Evolutionary conservation across 23 tunicate species (phyloP).

Genomic region (Corella eumyota): DNA sequence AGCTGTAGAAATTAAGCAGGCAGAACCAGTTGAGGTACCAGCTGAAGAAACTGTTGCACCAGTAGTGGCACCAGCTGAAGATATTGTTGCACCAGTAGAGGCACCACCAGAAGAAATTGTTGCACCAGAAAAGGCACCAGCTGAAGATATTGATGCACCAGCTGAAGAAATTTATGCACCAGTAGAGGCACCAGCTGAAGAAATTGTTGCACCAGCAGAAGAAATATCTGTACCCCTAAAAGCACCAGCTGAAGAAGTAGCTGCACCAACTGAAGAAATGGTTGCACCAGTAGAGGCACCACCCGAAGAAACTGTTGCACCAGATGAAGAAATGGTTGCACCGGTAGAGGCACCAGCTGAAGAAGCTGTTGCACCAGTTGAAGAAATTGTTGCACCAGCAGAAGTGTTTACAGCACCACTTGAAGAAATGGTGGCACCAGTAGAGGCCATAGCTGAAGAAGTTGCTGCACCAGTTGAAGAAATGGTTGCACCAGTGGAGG

Average conservation of each 20-base stretch:
- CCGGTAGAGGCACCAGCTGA: background rate
- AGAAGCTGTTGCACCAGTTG: constrained; percentile 1
- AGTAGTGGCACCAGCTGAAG: background rate
- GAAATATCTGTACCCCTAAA: background rate
- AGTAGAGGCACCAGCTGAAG: constrained; percentile 2
- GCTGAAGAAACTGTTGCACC: constrained; percentile 1
- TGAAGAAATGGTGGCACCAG: background rate
- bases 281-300: background rate
- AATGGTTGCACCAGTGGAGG: constrained; percentile 5
- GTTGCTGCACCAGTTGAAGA: constrained; percentile 1
- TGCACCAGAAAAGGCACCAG: constrained; percentile 4
- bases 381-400: no score
- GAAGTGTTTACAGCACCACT: no score
- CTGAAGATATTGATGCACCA: background rate
- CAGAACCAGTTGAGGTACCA: background rate
- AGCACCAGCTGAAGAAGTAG: background rate
- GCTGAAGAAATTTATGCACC: background rate
- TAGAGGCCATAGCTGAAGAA: background rate
- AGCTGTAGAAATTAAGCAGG: constrained; percentile 3
- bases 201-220: background rate
- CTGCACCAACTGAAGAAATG: constrained; percentile 2
- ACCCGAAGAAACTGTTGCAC: background rate
- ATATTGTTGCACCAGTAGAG: background rate
- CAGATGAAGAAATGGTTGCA: constrained; percentile 1
- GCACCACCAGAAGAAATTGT: background rate